phyloP scores from a whole-genome alignment of 2,113 vertebrate genomes.

The Cichladusa arquata region DNA sequence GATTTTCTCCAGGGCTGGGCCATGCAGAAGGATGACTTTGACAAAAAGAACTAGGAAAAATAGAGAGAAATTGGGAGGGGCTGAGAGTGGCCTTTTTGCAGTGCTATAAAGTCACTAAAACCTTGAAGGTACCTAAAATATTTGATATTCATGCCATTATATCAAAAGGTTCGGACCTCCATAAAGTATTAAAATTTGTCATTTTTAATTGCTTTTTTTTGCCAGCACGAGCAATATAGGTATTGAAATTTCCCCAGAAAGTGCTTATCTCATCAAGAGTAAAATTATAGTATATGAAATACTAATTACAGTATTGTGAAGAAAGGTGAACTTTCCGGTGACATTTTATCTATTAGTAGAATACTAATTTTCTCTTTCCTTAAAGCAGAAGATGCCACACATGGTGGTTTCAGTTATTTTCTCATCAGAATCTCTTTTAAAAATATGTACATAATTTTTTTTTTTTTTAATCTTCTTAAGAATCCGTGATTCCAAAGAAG shows the following conservation, averaged over 20 bases:
- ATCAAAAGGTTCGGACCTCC: slow-evolving; percentile 68
- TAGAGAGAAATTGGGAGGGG: not conserved
- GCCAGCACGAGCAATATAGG: slow-evolving; percentile 70
- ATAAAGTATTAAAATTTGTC: slow-evolving; percentile 79
- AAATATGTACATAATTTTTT: not conserved
- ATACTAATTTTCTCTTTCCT: slow-evolving; percentile 75
- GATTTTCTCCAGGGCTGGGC: not conserved
- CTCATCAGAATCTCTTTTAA: not conserved
- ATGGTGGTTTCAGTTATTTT: slow-evolving; percentile 4
- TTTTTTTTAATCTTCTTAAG: not conserved
- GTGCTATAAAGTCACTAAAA: slow-evolving; percentile 44
- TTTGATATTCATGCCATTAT: slow-evolving; percentile 65
- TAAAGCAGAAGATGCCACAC: slow-evolving; percentile 41
- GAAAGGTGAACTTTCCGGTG: slow-evolving; percentile 77
- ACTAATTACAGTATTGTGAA: slow-evolving; percentile 84
- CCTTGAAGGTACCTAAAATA: slow-evolving; percentile 60
- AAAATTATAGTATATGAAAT: slow-evolving; percentile 82
- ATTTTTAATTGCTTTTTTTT: slow-evolving; percentile 76
- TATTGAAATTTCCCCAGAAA: slow-evolving; percentile 79
- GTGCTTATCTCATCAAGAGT: slow-evolving; percentile 82
- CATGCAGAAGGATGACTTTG: not conserved
- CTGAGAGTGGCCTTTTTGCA: not conserved
- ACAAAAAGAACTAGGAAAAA: not conserved
- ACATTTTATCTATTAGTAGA: slow-evolving; percentile 78
- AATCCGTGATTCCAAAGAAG: not conserved